Evolutionary conservation across 2,888 invertebrate genomes (phyloP), one percentile per base, ranked within the genome.

Genomic region (Apamea crenata): DNA sequence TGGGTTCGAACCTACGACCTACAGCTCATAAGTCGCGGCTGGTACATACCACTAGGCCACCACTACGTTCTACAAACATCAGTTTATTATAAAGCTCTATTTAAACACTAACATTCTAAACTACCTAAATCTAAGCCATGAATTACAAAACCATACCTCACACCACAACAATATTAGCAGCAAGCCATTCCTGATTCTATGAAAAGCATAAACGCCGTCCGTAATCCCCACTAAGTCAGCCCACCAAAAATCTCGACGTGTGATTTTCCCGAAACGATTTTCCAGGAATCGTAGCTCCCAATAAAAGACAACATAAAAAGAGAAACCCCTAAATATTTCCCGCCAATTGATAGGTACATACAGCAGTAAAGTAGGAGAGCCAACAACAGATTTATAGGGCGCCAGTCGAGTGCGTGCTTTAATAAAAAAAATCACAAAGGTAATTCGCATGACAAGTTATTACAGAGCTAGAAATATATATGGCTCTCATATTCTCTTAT

Each of bases 361-460:
- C 92, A 94, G 91, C 92, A 91, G 94, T 95, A 94, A 94, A 96
- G 94, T 94, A 94, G 94, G 94, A 92, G 93, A 93, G 95, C 95
- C 94, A 94, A 91, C 94, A 93, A 90, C 93, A 94, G 95, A 96
- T 96, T 96, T 96, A 96, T 96, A 94, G 93, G 96, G 96, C 96
- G 96, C 96, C 96, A 87, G 93, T 91, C 90, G 91, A 93, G 94
- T 94, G 95, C 94, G 96, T 95, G 95, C 94, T 94, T 95, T 95
- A 94, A 95, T 95, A 96, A 96, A 96, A 96, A 89, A 95, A 95
- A 95, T 93, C 94, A 94, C 94, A 94, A 94, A 96, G 96, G 96
- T 96, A 96, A 96, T 95, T 96, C 95, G 91, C 93, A 93, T 93
- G 94, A 95, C 95, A 96, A 95, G 94, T 96, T 96, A 96, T 96